Conservation (phyloP, 2,888 invertebrate genomes). For the Agrilus cyanescens region DNA sequence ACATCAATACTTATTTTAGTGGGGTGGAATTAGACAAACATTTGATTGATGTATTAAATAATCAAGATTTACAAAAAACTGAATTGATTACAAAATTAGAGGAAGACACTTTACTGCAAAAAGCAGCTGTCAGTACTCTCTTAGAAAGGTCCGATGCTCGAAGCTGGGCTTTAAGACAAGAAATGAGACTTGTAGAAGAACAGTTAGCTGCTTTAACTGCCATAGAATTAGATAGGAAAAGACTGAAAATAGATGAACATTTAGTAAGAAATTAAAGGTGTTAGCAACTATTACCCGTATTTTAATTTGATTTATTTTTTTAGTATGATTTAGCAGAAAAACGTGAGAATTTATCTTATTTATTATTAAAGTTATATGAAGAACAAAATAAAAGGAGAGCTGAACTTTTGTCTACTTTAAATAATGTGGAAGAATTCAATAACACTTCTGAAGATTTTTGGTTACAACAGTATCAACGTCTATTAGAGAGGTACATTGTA, state of each 20-base stretch:
- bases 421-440: slow-evolving; percentile 55
- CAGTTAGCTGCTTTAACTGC: slow-evolving; percentile 60
- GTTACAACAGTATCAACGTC: slow-evolving; percentile 70
- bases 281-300: slow-evolving; percentile 4
- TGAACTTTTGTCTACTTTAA: slow-evolving; percentile 54
- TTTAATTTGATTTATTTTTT: slow-evolving; percentile 12
- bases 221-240: slow-evolving; percentile 60
- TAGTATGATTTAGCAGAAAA: slow-evolving; percentile 57
- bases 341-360: slow-evolving; percentile 51
- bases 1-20: slow-evolving; percentile 24
- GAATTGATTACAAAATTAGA: slow-evolving; percentile 48
- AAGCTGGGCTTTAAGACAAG: slow-evolving; percentile 65
- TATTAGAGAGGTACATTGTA: slow-evolving; percentile 48
- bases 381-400: slow-evolving; percentile 55
- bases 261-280: slow-evolving; percentile 36
- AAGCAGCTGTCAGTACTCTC: slow-evolving; percentile 57
- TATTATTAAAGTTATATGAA: slow-evolving; percentile 55
- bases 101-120: slow-evolving; percentile 59
- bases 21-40: slow-evolving; percentile 51
- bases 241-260: slow-evolving; percentile 53
- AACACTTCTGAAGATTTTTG: slow-evolving; percentile 51
- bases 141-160: slow-evolving; percentile 62
- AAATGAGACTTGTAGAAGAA: slow-evolving; percentile 58
- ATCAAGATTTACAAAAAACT: slow-evolving; percentile 49
- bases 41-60: slow-evolving; percentile 45